Conservation (phyloP, 2,113 vertebrate species). For the Podiceps cristatus region DNA sequence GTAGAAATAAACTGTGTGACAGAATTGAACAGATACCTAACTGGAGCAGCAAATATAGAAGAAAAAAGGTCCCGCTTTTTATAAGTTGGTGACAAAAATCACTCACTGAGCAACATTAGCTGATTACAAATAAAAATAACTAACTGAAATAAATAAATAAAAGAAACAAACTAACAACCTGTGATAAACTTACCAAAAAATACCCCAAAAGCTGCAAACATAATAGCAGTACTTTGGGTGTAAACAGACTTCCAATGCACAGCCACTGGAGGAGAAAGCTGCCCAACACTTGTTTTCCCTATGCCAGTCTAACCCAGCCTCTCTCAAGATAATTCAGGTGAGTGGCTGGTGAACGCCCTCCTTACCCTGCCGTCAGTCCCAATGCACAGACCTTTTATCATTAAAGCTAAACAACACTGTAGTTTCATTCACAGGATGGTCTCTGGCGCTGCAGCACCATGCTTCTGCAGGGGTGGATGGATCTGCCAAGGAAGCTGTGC, state of each 20-base stretch:
- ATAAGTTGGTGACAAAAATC: neutral
- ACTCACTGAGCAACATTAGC: neutral
- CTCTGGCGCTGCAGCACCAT: neutral
- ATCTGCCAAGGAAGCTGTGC: neutral
- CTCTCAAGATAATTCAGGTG: neutral
- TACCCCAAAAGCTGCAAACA: neutral
- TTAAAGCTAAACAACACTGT: neutral
- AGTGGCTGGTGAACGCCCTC: neutral
- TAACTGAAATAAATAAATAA: too few species aligned
- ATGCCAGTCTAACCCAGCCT: neutral
- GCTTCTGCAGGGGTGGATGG: neutral
- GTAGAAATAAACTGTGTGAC: neutral
- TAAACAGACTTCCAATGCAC: neutral
- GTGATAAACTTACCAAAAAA: neutral
- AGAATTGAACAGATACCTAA: neutral
- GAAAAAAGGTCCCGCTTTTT: neutral
- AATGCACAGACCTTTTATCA: neutral
- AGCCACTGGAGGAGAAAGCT: neutral
- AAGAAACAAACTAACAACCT: neutral
- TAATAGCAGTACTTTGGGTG: neutral
- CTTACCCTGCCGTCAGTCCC: neutral
- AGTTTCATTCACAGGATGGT: neutral
- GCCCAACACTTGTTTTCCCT: neutral
- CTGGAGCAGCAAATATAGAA: neutral
- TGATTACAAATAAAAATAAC: neutral